Conservation (phyloP, 2,113 vertebrate species). For the Rhinolophus sinicus region DNA sequence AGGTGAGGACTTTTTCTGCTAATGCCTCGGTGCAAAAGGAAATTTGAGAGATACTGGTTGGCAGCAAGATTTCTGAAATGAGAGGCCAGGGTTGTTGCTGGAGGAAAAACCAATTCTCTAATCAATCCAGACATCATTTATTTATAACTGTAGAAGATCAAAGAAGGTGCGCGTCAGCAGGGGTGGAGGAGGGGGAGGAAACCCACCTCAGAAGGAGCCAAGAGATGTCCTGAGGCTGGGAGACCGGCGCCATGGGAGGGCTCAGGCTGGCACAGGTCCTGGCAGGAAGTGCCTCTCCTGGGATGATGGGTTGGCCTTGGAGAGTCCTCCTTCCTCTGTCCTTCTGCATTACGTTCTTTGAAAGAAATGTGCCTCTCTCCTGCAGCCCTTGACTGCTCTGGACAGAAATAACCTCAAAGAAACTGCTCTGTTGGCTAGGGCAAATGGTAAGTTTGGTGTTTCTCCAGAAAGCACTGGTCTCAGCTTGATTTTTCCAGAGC, state of each 20-base stretch:
- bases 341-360: conserved; percentile 42
- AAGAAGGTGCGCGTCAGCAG: conserved; percentile 53
- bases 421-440: conserved; percentile 47
- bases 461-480: conserved; percentile 67
- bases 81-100: conserved; percentile 67
- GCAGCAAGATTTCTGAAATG: conserved; percentile 63
- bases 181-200: not conserved
- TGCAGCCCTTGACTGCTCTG: conserved; percentile 52
- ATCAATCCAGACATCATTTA: conserved; percentile 82
- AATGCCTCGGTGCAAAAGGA: not conserved
- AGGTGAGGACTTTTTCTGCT: not conserved
- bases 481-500: conserved; percentile 44
- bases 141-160: conserved; percentile 70
- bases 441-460: conserved; percentile 60
- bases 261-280: not conserved
- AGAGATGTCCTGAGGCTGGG: not conserved
- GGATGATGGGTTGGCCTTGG: conserved; percentile 58
- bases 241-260: not conserved
- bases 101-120: conserved; percentile 73
- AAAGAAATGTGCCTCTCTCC: conserved; percentile 37
- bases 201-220: not conserved
- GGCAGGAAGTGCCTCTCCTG: not conserved
- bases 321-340: conserved; percentile 52
- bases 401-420: conserved; percentile 70
- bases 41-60: conserved; percentile 40